Conservation (phyloP, 2,113 vertebrate genomes). For the Cryptomyrus ogoouensis region DNA sequence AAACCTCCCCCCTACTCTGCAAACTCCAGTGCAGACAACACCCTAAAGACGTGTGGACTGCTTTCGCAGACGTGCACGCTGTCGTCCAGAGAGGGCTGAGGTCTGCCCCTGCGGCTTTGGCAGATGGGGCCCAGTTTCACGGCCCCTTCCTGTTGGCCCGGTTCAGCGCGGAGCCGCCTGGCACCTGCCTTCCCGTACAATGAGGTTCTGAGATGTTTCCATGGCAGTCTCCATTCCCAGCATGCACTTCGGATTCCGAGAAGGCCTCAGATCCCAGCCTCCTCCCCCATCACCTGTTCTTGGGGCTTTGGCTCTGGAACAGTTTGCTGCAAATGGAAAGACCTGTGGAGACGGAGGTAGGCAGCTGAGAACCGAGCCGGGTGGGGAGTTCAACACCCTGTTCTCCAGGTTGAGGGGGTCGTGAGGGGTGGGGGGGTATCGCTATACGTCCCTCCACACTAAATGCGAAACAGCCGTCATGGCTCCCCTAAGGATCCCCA, state of each 20-base stretch:
- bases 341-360: conserved; percentile 41
- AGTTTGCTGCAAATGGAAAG: conserved; percentile 51
- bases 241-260: neutral
- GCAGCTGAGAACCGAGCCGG: neutral
- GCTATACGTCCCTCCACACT: neutral
- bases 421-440: neutral
- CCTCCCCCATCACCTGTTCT: conserved; percentile 51
- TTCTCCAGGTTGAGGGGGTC: neutral
- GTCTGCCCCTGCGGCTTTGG: neutral
- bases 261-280: neutral
- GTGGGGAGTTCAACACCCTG: neutral
- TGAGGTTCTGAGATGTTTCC: neutral
- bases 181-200: neutral
- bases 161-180: neutral
- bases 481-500: neutral
- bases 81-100: neutral
- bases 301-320: conserved; percentile 44
- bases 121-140: neutral
- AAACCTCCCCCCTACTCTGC: neutral
- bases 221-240: neutral
- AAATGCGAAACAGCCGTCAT: neutral
- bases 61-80: neutral
- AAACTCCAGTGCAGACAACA: neutral
- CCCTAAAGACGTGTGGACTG: neutral
- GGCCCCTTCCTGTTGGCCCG: neutral